Conservation (phyloP, 2,797 vertebrate genomes). For the Melanotaenia boesemani region DNA sequence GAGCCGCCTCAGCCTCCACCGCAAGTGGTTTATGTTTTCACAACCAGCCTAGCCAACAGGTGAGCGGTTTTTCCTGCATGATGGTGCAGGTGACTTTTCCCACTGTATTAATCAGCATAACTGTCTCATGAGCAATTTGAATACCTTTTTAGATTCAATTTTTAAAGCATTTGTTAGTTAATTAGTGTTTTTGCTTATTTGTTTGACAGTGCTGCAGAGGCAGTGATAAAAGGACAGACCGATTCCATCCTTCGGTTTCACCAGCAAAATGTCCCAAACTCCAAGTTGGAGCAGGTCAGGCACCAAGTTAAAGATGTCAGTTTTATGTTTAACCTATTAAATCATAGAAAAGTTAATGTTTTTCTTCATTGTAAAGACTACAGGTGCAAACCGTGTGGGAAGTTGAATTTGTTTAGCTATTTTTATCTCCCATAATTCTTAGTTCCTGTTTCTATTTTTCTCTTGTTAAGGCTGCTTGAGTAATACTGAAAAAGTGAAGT, state of each 20-base stretch:
- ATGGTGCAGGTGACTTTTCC: neutral
- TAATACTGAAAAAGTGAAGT: neutral
- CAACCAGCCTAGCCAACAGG: conserved; percentile 97
- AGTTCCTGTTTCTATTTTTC: conserved; percentile 68
- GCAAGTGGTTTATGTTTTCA: conserved; percentile 96
- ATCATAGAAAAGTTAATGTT: neutral
- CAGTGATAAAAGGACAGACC: conserved; percentile 93
- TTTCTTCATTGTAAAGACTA: conserved; percentile 16
- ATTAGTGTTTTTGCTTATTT: conserved; percentile 16
- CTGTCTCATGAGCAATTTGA: neutral
- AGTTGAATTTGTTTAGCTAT: conserved; percentile 59
- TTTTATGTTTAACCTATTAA: conserved; percentile 13
- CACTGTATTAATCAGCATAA: neutral
- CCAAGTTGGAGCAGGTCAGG: conserved; percentile 94
- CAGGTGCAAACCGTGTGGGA: conserved; percentile 47
- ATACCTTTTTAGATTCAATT: neutral
- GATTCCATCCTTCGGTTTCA: conserved; percentile 98
- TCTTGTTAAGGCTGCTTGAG: conserved; percentile 9
- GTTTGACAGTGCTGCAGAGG: conserved; percentile 91
- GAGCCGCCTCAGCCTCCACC: conserved; percentile 85
- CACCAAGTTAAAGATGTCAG: conserved; percentile 10
- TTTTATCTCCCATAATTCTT: conserved; percentile 39
- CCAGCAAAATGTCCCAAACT: conserved; percentile 93
- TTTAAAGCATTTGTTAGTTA: neutral
- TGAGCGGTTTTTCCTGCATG: conserved; percentile 69